Percentiles rank a stretch among this genome's conserved stretches.
phyloP scores from a whole-genome alignment of 2,113 vertebrate species.

The Phrynosoma blainvillii region DNA sequence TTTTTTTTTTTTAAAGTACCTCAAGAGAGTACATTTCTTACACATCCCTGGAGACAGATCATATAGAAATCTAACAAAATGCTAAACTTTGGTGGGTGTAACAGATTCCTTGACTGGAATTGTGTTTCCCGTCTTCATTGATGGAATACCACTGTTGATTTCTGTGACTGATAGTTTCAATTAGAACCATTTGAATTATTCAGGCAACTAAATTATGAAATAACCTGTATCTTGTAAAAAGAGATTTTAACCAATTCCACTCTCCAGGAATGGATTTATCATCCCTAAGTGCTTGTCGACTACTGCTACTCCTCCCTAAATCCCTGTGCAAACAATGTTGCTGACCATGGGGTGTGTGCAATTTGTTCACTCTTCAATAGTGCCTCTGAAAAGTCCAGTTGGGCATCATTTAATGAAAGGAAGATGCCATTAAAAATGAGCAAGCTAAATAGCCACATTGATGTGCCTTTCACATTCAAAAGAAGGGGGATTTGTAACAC shows the following conservation, averaged over 20 bases:
- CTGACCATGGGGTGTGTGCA: background rate
- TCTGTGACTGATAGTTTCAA: constrained; percentile 32
- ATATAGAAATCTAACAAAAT: background rate
- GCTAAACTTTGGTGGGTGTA: background rate
- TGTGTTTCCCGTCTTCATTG: background rate
- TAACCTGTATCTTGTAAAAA: constrained; percentile 16
- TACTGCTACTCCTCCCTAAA: background rate
- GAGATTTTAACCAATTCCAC: background rate
- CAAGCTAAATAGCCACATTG: background rate
- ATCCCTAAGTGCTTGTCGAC: constrained; percentile 1
- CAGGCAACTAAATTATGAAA: constrained; percentile 33
- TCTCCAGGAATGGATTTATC: constrained; percentile 26
- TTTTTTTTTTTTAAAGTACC: no score
- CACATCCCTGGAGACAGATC: background rate
- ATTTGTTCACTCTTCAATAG: background rate
- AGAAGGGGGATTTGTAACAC: background rate
- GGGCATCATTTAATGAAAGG: constrained; percentile 12
- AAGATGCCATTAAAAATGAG: background rate
- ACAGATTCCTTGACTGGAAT: fast-evolving
- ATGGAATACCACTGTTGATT: constrained; percentile 13
- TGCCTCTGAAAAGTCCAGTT: fast-evolving
- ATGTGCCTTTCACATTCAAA: background rate
- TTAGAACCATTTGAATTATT: constrained; percentile 48
- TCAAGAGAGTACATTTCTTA: no score
- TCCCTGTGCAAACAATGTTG: background rate